Evolutionary conservation across 2,888 invertebrate genomes (phyloP).

Genomic region (Hetaerina titia): DNA sequence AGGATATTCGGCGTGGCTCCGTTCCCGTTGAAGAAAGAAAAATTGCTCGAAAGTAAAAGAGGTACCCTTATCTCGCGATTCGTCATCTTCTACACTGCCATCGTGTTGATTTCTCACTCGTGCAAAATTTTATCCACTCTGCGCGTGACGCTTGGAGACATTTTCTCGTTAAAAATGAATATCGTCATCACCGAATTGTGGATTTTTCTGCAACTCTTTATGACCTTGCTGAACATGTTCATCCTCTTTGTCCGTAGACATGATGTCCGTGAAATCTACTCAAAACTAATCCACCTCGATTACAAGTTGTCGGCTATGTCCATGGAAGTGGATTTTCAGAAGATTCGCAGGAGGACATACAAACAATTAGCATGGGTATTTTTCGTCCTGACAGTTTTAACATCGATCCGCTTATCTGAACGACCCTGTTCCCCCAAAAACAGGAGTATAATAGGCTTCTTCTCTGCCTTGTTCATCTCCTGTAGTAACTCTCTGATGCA

Average conservation of each 20-base stretch:
- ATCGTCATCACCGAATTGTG: background rate
- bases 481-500: background rate
- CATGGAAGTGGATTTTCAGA: background rate
- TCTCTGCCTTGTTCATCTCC: background rate
- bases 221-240: background rate
- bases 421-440: background rate
- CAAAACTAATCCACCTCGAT: background rate
- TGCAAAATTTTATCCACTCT: background rate
- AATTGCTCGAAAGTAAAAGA: background rate
- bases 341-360: background rate
- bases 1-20: background rate
- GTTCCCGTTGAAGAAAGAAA: background rate
- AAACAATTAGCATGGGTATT: background rate
- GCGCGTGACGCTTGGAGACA: background rate
- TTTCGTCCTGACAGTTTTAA: background rate
- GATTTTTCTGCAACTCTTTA: background rate
- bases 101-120: background rate
- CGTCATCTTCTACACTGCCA: background rate
- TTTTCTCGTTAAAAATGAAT: background rate
- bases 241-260: background rate
- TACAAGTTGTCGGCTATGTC: background rate
- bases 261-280: background rate
- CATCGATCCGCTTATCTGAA: background rate
- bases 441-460: background rate
- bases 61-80: background rate